Conservation (phyloP, 2,113 vertebrate species). For the Ciconia maguari region DNA sequence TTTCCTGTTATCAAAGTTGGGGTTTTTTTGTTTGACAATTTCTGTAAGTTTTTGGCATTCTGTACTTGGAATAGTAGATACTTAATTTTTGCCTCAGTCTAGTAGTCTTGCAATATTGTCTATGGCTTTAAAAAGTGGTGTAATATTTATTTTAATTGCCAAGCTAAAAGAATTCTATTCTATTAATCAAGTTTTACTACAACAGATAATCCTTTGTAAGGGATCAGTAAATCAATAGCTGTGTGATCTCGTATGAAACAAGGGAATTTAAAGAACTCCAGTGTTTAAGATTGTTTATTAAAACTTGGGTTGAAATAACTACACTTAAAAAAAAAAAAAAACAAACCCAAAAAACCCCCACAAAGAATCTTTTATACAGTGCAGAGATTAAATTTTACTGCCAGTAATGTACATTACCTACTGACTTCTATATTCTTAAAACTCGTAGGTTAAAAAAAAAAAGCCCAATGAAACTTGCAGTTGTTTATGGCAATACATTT, state of each 20-base stretch:
- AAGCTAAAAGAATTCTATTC: background rate
- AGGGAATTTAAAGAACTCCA: slow-evolving; percentile 56
- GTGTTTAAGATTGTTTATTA: slow-evolving; percentile 64
- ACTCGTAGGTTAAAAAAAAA: background rate
- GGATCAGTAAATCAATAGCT: slow-evolving; percentile 39
- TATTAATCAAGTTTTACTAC: slow-evolving; percentile 15
- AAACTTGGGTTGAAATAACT: slow-evolving; percentile 55
- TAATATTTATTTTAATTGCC: background rate
- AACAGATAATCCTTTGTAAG: slow-evolving; percentile 19
- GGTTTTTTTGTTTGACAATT: background rate
- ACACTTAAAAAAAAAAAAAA: background rate
- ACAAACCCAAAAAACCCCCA: background rate
- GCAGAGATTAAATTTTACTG: slow-evolving; percentile 46
- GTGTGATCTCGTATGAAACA: slow-evolving; percentile 44
- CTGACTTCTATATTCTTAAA: background rate
- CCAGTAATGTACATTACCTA: background rate
- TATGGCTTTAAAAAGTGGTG: background rate
- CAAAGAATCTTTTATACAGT: slow-evolving; percentile 39
- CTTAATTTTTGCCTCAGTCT: background rate
- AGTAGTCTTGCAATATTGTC: background rate
- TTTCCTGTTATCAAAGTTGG: background rate
- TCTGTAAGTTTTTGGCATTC: background rate
- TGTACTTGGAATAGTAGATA: background rate
- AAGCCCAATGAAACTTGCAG: background rate
- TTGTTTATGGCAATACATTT: background rate